phyloP scores from a whole-genome alignment of 2,113 vertebrate genomes.

The Isichthys henryi region DNA sequence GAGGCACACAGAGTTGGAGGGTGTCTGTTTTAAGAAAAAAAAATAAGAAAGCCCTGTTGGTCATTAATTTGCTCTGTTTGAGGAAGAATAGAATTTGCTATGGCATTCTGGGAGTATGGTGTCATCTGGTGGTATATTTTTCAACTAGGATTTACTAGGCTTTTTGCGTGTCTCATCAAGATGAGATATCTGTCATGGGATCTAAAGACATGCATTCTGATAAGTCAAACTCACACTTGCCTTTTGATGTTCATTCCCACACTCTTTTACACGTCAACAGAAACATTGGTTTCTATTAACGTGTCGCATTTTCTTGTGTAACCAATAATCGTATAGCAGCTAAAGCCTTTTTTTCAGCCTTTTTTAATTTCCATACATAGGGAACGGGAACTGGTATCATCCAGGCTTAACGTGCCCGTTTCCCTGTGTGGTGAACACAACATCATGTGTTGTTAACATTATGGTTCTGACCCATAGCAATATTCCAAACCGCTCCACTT shows the following conservation, averaged over 20 bases:
- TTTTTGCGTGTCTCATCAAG: neutral
- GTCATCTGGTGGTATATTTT: neutral
- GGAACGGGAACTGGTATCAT: neutral
- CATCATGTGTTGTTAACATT: neutral
- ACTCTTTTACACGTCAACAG: neutral
- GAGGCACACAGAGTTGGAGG: neutral
- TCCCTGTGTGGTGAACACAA: neutral
- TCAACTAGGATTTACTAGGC: neutral
- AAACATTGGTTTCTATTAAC: no score
- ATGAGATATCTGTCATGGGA: neutral
- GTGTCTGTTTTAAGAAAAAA: neutral
- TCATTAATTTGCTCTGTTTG: neutral
- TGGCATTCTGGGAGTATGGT: neutral
- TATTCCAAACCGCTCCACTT: slow-evolving; percentile 88
- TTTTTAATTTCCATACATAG: neutral
- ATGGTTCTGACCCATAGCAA: slow-evolving; percentile 55
- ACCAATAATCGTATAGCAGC: neutral
- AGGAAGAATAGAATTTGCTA: neutral
- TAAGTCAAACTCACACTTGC: neutral
- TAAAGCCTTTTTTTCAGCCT: neutral
- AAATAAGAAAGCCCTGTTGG: neutral
- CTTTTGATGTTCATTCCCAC: neutral
- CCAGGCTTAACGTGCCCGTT: neutral
- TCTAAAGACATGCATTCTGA: neutral
- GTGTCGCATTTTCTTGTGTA: no score